Base-by-base conservation (phyloP, 2,113 vertebrate species). In the Brachyhypopomus occidentalis region DNA sequence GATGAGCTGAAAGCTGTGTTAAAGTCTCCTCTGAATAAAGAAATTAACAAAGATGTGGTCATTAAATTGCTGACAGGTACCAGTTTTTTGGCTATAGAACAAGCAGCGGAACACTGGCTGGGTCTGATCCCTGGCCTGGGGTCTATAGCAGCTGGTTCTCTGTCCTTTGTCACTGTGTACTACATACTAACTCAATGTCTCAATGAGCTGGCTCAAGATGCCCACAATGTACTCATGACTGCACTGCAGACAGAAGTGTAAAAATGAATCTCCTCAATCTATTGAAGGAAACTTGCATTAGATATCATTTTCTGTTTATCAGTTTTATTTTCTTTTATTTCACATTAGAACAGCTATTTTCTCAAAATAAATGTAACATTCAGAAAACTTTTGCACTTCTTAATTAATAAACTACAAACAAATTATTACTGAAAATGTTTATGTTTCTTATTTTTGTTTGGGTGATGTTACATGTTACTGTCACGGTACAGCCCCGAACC, bases 91-190 rank as follows among this genome's bases (percentile, higher is more conserved):
- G 84, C 58, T 0, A 80, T 84, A 60, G 56, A 90, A 81, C 55
- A 84, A 71, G 72, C 85, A 62, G 72, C 83, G 16, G 89, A 92
- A 0, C 91, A 89, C 72, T 86, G 86, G 0, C 63, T 85, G 23
- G 87, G 73, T 36, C 58, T 83, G 0, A 76, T 92, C 60, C 92
- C 93, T 0, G 5, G 90, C 55, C 77, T 94, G 0, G 92, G 92
- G 0, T 89, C 89, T 0, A 2, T 92, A 36, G 84, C 79, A 69
- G 87, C 92, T 0, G 88, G 89, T 0, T 85, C 88, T 59, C 84
- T 93, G 80, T 92, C 92, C 14, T 94, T 87, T 0, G 76, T 36
- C 45, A 89, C 90, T 0, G 84, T 91, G 59, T 89, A 89, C 72
- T 80, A 60, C 75, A 87, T 91, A 85, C 88, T 94, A 19, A 82